Evolutionary conservation across 1,140 invertebrate genomes (phyloP), one percentile per base, ranked within the genome.

Genomic region (Drosophila teissieri): DNA sequence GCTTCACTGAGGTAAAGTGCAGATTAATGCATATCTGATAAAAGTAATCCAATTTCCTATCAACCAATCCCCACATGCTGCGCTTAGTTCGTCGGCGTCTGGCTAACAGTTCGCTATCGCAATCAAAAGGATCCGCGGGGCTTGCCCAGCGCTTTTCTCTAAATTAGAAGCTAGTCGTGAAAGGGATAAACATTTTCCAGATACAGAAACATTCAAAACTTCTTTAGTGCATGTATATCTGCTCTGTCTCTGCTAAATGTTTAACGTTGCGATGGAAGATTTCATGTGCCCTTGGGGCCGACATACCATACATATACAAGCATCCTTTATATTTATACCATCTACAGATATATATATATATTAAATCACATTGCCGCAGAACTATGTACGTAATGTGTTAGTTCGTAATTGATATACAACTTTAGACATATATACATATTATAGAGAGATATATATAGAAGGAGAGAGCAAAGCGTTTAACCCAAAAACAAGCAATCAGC

Each of bases 81-180:
- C 92, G 95, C 95, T 81, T 96, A 99, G 98, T 98, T 99, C 94
- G 94, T 98, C 93, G 98, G 98, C 93, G 97, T 99, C 78, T 98
- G 97, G 97, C 95, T 99, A 94, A 98, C 98, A 75, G 95, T 98
- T 88, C 96, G 97, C 70, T 99, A 97, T 95, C 96, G 98, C 93
- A 99, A 99, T 94, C 98, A 98, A 94, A 98, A 98, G 96, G 97
- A 99, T 94, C 98, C 98, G 82, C 94, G 96, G 85, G 97, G 96
- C 94, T 98, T 98, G 94, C 97, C 98, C 84, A 98, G 97, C 94
- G 97, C 97, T 94, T 98, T 98, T 94, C 96, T 99, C 92, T 99
- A 98, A 95, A 86, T 75, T 86, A 42, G 45, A 36, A 14, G 54
- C 42, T 53, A 46, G 57, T 52, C 63, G 31, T 69, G 58, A 37